phyloP scores from a whole-genome alignment of 2,888 invertebrate genomes.

The Shargacucullia verbasci region DNA sequence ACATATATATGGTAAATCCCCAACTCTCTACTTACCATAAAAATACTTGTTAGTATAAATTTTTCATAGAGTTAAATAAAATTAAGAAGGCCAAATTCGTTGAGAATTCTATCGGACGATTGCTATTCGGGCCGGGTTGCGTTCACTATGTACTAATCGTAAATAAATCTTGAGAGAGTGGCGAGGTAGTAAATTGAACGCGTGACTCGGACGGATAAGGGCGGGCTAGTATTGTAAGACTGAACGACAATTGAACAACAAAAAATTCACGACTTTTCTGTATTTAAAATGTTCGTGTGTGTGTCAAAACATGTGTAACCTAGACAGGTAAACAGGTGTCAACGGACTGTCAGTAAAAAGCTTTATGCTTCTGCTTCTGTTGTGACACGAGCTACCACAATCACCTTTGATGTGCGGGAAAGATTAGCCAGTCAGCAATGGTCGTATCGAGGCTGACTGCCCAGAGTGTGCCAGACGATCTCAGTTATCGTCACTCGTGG shows the following conservation, averaged over 20 bases:
- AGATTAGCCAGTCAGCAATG: too few species aligned
- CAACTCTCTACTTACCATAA: conserved; percentile 17
- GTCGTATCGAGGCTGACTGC: too few species aligned
- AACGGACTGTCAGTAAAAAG: too few species aligned
- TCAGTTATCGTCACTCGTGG: too few species aligned
- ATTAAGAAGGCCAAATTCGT: conserved; percentile 49
- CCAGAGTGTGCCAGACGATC: too few species aligned
- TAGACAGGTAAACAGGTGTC: too few species aligned
- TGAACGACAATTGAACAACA: conserved; percentile 9
- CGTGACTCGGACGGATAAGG: conserved; percentile 62
- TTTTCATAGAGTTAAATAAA: conserved; percentile 51
- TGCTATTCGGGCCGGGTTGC: conserved; percentile 66
- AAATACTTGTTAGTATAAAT: conserved; percentile 40
- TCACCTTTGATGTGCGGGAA: too few species aligned
- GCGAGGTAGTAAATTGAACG: conserved; percentile 68
- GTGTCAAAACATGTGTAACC: too few species aligned
- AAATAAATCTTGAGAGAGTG: conserved; percentile 72
- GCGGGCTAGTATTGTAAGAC: conserved; percentile 28
- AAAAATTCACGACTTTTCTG: not conserved
- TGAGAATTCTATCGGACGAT: conserved; percentile 59
- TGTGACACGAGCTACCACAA: too few species aligned
- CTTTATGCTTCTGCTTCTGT: too few species aligned
- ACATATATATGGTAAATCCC: not conserved
- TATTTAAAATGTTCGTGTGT: too few species aligned
- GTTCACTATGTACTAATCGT: conserved; percentile 71